These are phyloP conservation scores for Prietella phreatophila DNA, from an alignment of 2,113 vertebrate species.

Conservation along the genomic window DNA sequence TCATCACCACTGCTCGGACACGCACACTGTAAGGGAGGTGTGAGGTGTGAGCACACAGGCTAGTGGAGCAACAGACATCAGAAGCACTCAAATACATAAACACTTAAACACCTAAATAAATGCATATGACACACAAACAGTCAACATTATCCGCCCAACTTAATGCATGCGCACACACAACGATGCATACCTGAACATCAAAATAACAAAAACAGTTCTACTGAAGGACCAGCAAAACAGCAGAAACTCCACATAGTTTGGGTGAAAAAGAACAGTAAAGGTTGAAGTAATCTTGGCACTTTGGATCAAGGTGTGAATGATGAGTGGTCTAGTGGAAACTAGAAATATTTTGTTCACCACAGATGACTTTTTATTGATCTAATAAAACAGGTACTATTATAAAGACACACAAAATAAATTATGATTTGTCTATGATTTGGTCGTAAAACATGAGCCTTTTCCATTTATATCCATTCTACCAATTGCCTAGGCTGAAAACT, in stretches of 20 bases:
- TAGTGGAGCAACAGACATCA: conserved; percentile 28
- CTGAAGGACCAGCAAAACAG: neutral
- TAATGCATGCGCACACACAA: neutral
- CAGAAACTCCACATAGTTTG: neutral
- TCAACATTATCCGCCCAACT: conserved; percentile 2
- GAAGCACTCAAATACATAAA: conserved; percentile 21
- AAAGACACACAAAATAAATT: neutral
- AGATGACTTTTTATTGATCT: neutral
- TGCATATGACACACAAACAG: conserved; percentile 5
- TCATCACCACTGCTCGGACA: conserved; percentile 93
- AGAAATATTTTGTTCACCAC: neutral
- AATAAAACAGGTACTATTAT: neutral
- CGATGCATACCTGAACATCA: neutral
- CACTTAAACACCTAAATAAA: conserved; percentile 32
- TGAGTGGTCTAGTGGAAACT: neutral
- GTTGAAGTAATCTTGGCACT: neutral
- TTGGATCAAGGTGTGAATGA: neutral
- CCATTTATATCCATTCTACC: neutral
- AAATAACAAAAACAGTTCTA: neutral
- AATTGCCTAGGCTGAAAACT: neutral
- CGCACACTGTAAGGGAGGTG: conserved; percentile 74
- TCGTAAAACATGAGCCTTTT: neutral
- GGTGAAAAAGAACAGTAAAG: neutral
- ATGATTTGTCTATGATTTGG: neutral
- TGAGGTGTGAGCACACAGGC: conserved; percentile 50